Evolutionary conservation across 2,888 invertebrate species (phyloP), one percentile per base, ranked within the genome.

Genomic region (Polymixis flavicincta): DNA sequence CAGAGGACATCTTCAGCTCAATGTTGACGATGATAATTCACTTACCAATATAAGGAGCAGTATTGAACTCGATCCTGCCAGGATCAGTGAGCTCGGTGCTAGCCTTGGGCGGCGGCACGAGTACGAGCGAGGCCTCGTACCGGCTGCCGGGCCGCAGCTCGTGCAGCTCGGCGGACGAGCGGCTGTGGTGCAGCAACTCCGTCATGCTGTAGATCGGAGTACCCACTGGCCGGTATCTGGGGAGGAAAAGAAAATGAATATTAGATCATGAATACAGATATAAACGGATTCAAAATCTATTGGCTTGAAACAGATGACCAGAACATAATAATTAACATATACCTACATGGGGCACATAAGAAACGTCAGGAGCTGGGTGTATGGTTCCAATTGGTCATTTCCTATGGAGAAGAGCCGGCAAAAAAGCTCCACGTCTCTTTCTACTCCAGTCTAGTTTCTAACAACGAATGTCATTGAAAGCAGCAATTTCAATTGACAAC

Each of bases 171-270:
- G 98, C 98, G 67, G 97, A 97, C 0, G 98, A 98, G 0, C 98
- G 97, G 14, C 98, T 98, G 87, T 97, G 97, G 92, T 99, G 99
- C 52, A 99, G 97, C 42, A 99, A 93, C 37, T 98, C 98, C 0
- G 99, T 98, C 81, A 98, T 98, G 45, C 98, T 98, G 93, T 98
- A 99, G 77, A 98, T 98, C 89, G 98, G 98, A 54, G 98, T 98
- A 74, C 98, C 98, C 14, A 98, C 97, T 90, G 98, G 98, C 89
- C 98, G 98, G 92, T 98, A 99, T 86, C 98, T 97, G 73, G n/a
- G 6, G 50, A 70, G 14, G 42, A 5, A 37, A 14, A 28, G 6
- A 64, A n/a, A 2, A 70, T 5, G 0, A 0, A 6, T 19, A 17
- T 19, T 64, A 2, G 19, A 65, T 32, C 4, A 37, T 64, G 5